Percentiles rank a stretch among this genome's conserved stretches.
Conservation (phyloP, 2,888 invertebrate genomes). For the Rhagium mordax region DNA sequence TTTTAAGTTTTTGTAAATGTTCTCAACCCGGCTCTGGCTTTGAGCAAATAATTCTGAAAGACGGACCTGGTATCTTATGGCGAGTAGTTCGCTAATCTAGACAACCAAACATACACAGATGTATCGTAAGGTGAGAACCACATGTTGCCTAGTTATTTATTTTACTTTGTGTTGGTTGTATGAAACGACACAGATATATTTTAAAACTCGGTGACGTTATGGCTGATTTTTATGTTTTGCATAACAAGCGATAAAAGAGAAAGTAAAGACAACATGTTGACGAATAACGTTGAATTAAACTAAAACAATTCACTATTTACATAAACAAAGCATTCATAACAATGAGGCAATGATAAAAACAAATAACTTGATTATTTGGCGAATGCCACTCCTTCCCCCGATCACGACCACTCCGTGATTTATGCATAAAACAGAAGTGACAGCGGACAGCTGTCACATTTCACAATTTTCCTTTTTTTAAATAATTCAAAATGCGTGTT, state of each 20-base stretch:
- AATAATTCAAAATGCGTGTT: constrained; percentile 18
- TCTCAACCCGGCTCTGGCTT: no score
- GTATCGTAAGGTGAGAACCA: neutral
- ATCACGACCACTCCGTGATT: neutral
- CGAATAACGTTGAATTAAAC: neutral
- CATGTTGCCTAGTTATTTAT: neutral
- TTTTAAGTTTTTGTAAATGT: no score
- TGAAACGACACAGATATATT: neutral
- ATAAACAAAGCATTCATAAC: neutral
- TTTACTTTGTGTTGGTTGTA: neutral
- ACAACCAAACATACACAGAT: neutral
- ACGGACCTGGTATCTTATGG: no score
- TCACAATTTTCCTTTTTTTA: constrained; percentile 9
- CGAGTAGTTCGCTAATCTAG: no score
- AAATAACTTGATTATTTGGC: neutral
- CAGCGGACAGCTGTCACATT: constrained; percentile 11
- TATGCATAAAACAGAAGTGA: neutral
- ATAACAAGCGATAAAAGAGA: no score
- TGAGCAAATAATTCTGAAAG: no score
- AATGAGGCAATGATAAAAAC: neutral
- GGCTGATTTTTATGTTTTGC: no score
- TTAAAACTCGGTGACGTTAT: no score
- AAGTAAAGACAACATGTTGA: neutral
- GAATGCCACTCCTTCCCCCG: neutral
- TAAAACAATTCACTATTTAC: neutral